A percentile compares a stretch with the other conserved stretches of the same genome.
These are phyloP conservation scores for Augochlora pura DNA, from an alignment of 1,140 invertebrate species.

Conservation along the genomic window DNA sequence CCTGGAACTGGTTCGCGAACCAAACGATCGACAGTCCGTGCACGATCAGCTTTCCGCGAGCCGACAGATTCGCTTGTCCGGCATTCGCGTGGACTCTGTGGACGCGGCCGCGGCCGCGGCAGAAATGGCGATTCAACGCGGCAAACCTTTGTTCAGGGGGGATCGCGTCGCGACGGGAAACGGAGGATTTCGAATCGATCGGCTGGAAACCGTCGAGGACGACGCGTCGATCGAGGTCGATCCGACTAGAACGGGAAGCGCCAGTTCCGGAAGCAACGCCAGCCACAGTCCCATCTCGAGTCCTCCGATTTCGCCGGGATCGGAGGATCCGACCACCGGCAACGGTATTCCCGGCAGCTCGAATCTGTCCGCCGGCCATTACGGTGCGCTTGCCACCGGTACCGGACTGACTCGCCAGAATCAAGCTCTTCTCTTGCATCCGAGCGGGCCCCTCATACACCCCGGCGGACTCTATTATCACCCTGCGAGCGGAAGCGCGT, in stretches of 20 bases:
- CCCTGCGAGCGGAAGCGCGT: constrained; percentile 75
- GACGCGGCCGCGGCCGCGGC: constrained; percentile 3
- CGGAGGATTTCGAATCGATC: constrained; percentile 48
- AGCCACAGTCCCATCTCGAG: constrained; percentile 74
- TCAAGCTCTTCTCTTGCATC: constrained; percentile 73
- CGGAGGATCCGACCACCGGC: constrained; percentile 69
- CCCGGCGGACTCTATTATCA: constrained; percentile 76
- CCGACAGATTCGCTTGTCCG: constrained; percentile 18
- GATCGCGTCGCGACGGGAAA: constrained; percentile 23
- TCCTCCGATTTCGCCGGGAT: constrained; percentile 76
- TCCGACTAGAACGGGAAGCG: constrained; percentile 67
- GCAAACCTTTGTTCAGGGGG: constrained; percentile 16
- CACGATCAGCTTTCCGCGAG: not conserved
- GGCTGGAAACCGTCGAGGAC: constrained; percentile 65
- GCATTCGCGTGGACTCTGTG: constrained; percentile 18
- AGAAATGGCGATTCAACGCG: constrained; percentile 27
- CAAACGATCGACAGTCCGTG: constrained; percentile 7
- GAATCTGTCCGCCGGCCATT: constrained; percentile 57
- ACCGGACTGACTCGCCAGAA: constrained; percentile 69
- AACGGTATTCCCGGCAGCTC: constrained; percentile 52
- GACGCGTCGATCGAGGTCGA: constrained; percentile 59
- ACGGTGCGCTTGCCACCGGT: constrained; percentile 50
- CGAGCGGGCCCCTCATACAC: constrained; percentile 73
- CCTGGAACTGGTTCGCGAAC: constrained; percentile 23
- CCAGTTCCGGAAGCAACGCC: constrained; percentile 75